Conservation (phyloP, 2,888 invertebrate genomes). For the Torymus texanus region DNA sequence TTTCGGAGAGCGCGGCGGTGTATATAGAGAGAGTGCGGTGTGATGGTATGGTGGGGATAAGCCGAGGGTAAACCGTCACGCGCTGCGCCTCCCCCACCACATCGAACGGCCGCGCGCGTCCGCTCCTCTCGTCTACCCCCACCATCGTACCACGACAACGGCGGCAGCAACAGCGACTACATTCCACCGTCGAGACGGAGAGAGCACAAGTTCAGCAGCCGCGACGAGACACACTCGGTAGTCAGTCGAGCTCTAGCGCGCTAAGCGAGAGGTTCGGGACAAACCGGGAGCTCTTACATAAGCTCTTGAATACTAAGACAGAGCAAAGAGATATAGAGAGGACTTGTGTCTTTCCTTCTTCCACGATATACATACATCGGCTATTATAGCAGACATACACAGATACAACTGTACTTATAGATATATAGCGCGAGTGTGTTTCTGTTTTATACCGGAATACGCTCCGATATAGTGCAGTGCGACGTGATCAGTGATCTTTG, state of each 20-base stretch:
- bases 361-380: too few species aligned
- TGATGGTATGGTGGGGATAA: conserved; percentile 60
- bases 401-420: neutral
- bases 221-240: conserved; percentile 41
- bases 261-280: conserved; percentile 64
- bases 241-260: conserved; percentile 73
- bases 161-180: conserved; percentile 58
- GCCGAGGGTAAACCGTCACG: conserved; percentile 72
- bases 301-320: neutral
- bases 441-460: neutral
- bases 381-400: too few species aligned
- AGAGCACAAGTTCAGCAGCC: conserved; percentile 43
- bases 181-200: conserved; percentile 70
- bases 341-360: neutral
- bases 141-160: conserved; percentile 61
- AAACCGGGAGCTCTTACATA: conserved; percentile 22
- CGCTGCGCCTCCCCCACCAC: conserved; percentile 63
- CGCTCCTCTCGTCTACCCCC: conserved; percentile 59
- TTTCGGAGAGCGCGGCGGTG: conserved; percentile 64
- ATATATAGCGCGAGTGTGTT: conserved; percentile 22
- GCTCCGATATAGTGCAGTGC: conserved; percentile 32
- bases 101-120: conserved; percentile 6
- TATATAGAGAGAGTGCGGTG: too few species aligned
- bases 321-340: too few species aligned
- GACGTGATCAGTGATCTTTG: conserved; percentile 22